Conservation (phyloP, 2,888 invertebrate genomes). For the Terebella lapidaria region DNA sequence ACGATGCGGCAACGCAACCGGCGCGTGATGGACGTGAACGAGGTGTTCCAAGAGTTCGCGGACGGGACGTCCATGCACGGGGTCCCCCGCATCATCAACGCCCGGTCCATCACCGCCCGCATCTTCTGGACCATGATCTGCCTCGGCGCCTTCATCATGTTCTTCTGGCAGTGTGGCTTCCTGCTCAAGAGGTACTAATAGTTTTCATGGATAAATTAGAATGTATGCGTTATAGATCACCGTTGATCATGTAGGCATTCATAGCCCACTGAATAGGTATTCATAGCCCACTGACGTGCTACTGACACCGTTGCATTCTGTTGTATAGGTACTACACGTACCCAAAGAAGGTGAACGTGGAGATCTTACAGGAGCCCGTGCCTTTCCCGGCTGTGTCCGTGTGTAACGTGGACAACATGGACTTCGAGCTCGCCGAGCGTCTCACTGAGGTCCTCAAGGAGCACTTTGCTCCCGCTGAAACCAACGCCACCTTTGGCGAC, state of each 20-base stretch:
- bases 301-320: too few species aligned
- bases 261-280: too few species aligned
- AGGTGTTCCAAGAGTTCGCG: conserved; percentile 21
- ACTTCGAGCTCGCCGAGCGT: conserved; percentile 18
- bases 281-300: too few species aligned
- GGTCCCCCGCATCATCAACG: conserved; percentile 28
- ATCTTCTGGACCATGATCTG: conserved; percentile 28
- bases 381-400: conserved; percentile 27
- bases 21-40: conserved; percentile 10
- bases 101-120: conserved; percentile 19
- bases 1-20: not conserved
- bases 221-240: too few species aligned
- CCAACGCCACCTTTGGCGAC: not conserved
- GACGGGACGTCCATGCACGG: conserved; percentile 28
- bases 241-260: too few species aligned
- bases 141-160: conserved; percentile 27
- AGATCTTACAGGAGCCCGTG: conserved; percentile 27
- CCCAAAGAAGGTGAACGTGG: conserved; percentile 28
- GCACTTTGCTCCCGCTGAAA: not conserved
- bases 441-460: conserved; percentile 17
- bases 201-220: too few species aligned
- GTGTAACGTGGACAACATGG: conserved; percentile 27
- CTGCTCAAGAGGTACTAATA: conserved; percentile 16
- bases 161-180: conserved; percentile 25
- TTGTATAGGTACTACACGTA: conserved; percentile 22